Evolutionary conservation across 2,888 invertebrate genomes (phyloP).

Genomic region (Cyclophora albipunctata): DNA sequence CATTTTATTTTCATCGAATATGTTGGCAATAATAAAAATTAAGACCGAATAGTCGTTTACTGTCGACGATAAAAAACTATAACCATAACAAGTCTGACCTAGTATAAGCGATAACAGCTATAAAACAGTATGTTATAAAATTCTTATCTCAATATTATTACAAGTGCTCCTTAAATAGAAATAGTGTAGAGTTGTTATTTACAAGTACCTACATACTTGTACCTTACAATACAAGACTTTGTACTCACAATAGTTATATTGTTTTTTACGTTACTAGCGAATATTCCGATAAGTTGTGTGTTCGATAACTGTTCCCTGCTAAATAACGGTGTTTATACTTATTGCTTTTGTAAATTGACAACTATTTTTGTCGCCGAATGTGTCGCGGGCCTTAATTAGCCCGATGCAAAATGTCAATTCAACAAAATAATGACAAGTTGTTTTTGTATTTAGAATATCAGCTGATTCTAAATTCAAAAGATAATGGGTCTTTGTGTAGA

Average conservation of each 20-base stretch:
- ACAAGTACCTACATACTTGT: slow-evolving; percentile 3
- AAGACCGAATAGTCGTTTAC: slow-evolving; percentile 39
- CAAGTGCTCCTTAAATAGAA: slow-evolving; percentile 47
- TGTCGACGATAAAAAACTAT: slow-evolving; percentile 41
- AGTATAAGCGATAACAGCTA: slow-evolving; percentile 41
- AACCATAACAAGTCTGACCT: slow-evolving; percentile 49
- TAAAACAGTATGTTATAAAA: slow-evolving; percentile 47
- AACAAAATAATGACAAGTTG: too few species aligned
- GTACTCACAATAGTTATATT: neutral
- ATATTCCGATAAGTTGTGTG: neutral
- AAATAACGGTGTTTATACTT: too few species aligned
- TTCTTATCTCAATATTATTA: slow-evolving; percentile 48
- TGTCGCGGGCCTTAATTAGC: too few species aligned
- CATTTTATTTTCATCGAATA: slow-evolving; percentile 6
- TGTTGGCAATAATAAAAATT: slow-evolving; percentile 32
- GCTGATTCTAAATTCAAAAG: too few species aligned
- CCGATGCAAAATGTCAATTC: too few species aligned
- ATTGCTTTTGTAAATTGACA: too few species aligned
- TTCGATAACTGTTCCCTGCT: too few species aligned
- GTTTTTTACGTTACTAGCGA: slow-evolving; percentile 1
- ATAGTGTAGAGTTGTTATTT: slow-evolving; percentile 19
- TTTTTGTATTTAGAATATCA: too few species aligned
- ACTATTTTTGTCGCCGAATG: too few species aligned
- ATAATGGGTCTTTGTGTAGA: too few species aligned
- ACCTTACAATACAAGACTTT: slow-evolving; percentile 3